Base-by-base conservation (phyloP, 2,888 invertebrate species). In the Tipula confusa region DNA sequence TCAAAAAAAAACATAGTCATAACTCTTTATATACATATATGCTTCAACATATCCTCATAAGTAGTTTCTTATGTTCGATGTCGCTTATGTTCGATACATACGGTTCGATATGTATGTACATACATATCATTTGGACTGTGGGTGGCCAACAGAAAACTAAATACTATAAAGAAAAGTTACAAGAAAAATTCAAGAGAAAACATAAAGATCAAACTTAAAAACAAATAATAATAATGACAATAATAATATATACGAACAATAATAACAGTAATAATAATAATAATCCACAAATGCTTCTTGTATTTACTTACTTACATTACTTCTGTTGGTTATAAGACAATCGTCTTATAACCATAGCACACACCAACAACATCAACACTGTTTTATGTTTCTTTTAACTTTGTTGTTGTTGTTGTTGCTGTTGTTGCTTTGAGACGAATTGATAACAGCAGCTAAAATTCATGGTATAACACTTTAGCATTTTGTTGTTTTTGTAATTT, bases 291-390 rank as follows among this genome's bases (percentile, higher is more conserved):
- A 64, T 64, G 64, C 64, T 64, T 64, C 64, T 64, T 24, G 64
- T 64, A 64, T 64, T 64, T 64, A 64, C 64, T 64, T 64, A 64
- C 64, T 64, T 64, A 64, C 64, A 64, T 64, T 64, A 64, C 64
- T 64, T 64, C 9, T 64, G 64, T 64, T 64, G 18, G 24, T 18
- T 64, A 64, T 64, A 64, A 64, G 64, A 64, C 64, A 64, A 64
- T 64, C n/a, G n/a, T n/a, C n/a, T 13, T 24, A 9, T 64, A 64
- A 64, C 9, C 24, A n/a, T n/a, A 64, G 64, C 64, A 24, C 24
- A 64, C 24, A 64, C 24, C 64, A 64, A 64, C 24, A 64, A 64
- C 64, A 64, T 24, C 64, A 64, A 24, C 18, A 64, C 18, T 24
- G 24, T 64, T 64, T 24, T 64, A 18, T 18, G 64, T 64, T 64